A percentile compares a stretch with the other conserved stretches of the same genome.
Evolutionary conservation across 2,888 invertebrate genomes (phyloP).

Genomic region (Bibio marci): DNA sequence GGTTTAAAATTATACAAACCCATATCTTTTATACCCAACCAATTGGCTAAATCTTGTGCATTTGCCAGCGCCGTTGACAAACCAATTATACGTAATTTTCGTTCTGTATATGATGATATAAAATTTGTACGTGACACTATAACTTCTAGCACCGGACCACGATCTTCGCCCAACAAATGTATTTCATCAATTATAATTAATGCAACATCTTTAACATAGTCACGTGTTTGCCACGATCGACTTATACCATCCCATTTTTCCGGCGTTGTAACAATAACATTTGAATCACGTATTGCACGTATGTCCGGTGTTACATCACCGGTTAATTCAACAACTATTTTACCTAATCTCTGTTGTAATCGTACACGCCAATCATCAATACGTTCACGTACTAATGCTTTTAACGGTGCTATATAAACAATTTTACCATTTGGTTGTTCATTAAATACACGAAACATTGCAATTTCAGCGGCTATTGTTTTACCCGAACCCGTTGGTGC

Average conservation of each 20-base stretch:
- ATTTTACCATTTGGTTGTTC: conserved; percentile 66
- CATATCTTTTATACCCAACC: conserved; percentile 78
- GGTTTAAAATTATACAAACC: conserved; percentile 97
- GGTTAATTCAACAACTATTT: conserved; percentile 87
- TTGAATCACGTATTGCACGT: conserved; percentile 61
- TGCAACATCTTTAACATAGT: conserved; percentile 81
- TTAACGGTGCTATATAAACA: conserved; percentile 96
- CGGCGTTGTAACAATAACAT: conserved; percentile 95
- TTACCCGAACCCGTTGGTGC: conserved; percentile 97
- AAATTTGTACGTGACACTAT: conserved; percentile 96
- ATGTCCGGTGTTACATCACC: conserved; percentile 80
- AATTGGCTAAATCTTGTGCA: conserved; percentile 89
- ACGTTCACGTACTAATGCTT: conserved; percentile 91
- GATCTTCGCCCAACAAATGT: conserved; percentile 82
- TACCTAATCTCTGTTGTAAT: conserved; percentile 51
- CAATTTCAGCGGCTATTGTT: conserved; percentile 95
- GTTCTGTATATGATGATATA: conserved; percentile 76
- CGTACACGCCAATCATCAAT: conserved; percentile 88
- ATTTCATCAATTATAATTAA: conserved; percentile 97
- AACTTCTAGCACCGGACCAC: conserved; percentile 85
- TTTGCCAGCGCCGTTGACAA: conserved; percentile 96
- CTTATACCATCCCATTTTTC: conserved; percentile 99
- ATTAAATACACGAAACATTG: conserved; percentile 83
- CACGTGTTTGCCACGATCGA: conserved; percentile 92
- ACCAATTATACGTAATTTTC: conserved; percentile 75